Evolutionary conservation across 2,888 invertebrate species (phyloP), one percentile per base, ranked within the genome.

Genomic region (Cephalotes varians): DNA sequence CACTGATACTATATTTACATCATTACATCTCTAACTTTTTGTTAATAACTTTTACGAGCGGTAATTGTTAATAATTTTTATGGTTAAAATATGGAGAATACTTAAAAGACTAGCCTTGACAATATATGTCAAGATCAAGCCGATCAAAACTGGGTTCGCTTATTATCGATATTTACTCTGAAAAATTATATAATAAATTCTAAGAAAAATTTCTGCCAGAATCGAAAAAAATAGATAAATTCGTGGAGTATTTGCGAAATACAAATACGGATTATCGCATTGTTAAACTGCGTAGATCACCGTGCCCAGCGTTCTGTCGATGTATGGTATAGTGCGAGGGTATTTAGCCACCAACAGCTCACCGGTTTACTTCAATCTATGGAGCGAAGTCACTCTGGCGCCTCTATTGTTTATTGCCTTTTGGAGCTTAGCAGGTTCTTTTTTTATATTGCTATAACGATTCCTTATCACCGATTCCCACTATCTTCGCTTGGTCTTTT

Each of bases 381-480:
- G 96, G 96, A 96, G 96, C 64, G 95, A 96, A 84, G 94, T 96
- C 74, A 95, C 96, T 2, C 92, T 96, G 79, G 96, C 96, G 71
- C 96, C 97, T 0, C 95, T 97, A 86, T 95, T 96, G 86, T 95
- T 96, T 92, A 94, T 95, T 47, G 96, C 96, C 12, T 96, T 96
- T 87, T 95, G 95, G 92, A 95, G 95, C 62, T 94, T 96, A 79
- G 91, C 95, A 87, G 95, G 95, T 95, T 93, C 0, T 51, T 18
- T 4, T 47, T 47, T 47, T 18, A 47, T 18, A 47, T 47, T 2
- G 2, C 12, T 10, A 10, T 73, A 1, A 44, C 37, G 31, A 18
- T 9, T 69, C 9, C 28, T n/a, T 37, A 64, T 40, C 18, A 47
- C 15, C 21, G 9, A 9, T 4, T 21, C 1, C 10, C 31, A 12